Base-by-base conservation (phyloP, 1,140 invertebrate genomes). In the Dendrolimus punctatus region DNA sequence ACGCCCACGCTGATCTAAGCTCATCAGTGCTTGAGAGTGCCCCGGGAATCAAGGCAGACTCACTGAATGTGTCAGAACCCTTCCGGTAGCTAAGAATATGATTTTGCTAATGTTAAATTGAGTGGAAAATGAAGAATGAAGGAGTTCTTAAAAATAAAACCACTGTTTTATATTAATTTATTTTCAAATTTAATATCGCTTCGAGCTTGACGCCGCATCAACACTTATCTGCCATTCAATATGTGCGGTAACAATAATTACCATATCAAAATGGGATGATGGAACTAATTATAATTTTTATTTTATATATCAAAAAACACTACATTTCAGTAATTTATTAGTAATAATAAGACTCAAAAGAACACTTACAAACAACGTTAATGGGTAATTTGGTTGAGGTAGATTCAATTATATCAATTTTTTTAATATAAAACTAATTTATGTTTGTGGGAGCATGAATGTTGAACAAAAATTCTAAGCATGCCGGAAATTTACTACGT, bases 301-400 rank as follows among this genome's bases (percentile, higher is more conserved):
- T 76, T 75, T 76, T 85, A 23, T 23, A 23, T 23, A 23, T 23
- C 23, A 64, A 80, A 83, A 80, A 85, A 85, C 79, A 81, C 79
- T 82, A 81, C 73, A 55, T 57, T 71, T 74, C 73, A 74, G 70
- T 79, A 65, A 74, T 76, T 73, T 69, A 76, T 80, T 80, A 80
- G 67, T 78, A 71, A 73, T 74, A 71, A 72, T 80, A 80, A 77
- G 73, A 82, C 74, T 80, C 78, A 80, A 80, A 76, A 79, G 75
- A 83, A 80, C 75, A 77, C 81, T 85, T 85, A 85, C 58, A 73
- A 76, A 81, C 72, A 71, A 82, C 74, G 69, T 79, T 80, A 82
- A 75, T 75, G 75, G 80, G 73, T 80, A 82, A 77, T 82, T 81
- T 82, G 76, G 75, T 83, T 85, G 81, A 83, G 81, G 81, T 85